phyloP scores from a whole-genome alignment of 2,797 vertebrate genomes.

The Rhabdomys pumilio region DNA sequence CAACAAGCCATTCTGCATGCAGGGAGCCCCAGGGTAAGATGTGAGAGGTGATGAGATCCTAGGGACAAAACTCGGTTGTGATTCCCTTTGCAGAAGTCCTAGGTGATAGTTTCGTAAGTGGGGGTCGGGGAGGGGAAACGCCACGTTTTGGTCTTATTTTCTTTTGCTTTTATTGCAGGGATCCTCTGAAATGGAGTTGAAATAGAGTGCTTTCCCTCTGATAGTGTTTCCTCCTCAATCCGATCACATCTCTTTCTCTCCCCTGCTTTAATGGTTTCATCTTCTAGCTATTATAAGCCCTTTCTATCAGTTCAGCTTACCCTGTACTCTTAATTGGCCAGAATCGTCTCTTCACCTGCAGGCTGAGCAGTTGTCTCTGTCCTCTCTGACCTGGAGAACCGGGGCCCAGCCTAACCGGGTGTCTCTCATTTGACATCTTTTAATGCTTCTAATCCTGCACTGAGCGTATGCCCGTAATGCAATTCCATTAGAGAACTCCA shows the following conservation, averaged over 20 bases:
- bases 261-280: constrained; percentile 47
- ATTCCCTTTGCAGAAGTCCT: neutral
- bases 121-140: neutral
- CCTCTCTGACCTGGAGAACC: constrained; percentile 2
- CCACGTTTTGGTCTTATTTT: neutral
- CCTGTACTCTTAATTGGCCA: neutral
- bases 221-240: constrained; percentile 23
- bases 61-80: neutral
- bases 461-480: neutral
- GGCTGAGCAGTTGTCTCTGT: neutral
- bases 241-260: neutral
- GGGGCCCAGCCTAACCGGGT: neutral
- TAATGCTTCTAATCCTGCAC: neutral
- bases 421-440: constrained; percentile 21
- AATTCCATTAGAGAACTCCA: constrained; percentile 67
- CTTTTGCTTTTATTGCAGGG: neutral
- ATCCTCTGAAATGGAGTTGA: neutral
- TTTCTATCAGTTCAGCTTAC: neutral
- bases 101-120: neutral
- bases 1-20: neutral
- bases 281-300: neutral
- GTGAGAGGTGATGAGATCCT: neutral
- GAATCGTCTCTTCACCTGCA: neutral
- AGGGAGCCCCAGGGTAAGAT: neutral
- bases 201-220: constrained; percentile 20